Base-by-base conservation (phyloP, 2,888 invertebrate species). In the Diaprepes abbreviatus region DNA sequence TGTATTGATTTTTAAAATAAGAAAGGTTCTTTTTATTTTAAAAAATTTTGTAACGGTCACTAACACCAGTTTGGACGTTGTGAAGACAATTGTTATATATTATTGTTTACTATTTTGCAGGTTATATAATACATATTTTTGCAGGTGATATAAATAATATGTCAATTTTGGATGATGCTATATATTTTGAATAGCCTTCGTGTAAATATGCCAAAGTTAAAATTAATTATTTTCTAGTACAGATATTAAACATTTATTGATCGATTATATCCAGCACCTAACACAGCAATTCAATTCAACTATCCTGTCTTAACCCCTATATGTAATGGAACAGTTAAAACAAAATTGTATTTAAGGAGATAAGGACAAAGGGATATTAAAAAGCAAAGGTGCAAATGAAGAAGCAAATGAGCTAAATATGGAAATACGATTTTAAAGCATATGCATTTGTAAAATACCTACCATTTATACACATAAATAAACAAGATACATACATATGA, bases 311-410 rank as follows among this genome's bases (percentile, higher is more conserved):
- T 21, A 38, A 57, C 24, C 28, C 17, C 16, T 5, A 14, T 31
- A 14, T 6, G 28, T 38, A 9, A 38, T 12, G 19, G 19, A 3
- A 40, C 12, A 24, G 14, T 57, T 57, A 57, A 40, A 38, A 40
- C 9, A 21, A 38, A 55, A 55, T n/a, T 45, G n/a, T 6, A n/a
- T 17, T 43, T 43, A 21, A 43, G n/a, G 16, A 7, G 6, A 10
- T 21, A 21, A 10, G 21, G 24, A 38, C 4, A 12, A 24, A 9
- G 45, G 12, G 17, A 14, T 24, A 24, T n/a, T 16, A 60, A 60
- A 60, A 59, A 48, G 59, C 59, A 35, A 48, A 33, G 17, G 43
- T 58, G 58, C 59, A 45, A 19, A 59, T 59, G 33, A 31, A 24
- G 4, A n/a, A n/a, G 16, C 1, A 33, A 36, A 45, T 43, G 45